Evolutionary conservation across 2,797 vertebrate genomes (phyloP).

Genomic region (Caiman crocodilus): DNA sequence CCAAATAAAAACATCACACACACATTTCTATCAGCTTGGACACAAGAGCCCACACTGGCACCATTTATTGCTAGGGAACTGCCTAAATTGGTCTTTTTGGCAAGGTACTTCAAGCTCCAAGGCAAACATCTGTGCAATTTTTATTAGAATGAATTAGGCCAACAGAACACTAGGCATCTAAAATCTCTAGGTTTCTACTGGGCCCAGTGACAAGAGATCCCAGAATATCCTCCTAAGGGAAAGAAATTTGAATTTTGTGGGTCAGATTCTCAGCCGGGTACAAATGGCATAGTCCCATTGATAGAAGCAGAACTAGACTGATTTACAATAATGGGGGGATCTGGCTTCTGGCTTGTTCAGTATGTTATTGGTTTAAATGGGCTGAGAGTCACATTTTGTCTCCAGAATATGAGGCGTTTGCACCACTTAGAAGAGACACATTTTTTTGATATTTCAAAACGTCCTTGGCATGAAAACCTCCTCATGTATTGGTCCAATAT

Average conservation of each 20-base stretch:
- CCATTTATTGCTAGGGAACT: accelerated
- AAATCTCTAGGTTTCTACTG: conserved; percentile 7
- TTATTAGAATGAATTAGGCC: conserved; percentile 5
- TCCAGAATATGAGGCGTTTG: accelerated
- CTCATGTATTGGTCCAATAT: no score
- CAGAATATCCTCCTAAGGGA: background rate
- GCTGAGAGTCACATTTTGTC: background rate
- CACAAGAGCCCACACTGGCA: background rate
- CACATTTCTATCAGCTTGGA: conserved; percentile 12
- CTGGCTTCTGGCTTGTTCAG: background rate
- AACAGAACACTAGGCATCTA: background rate
- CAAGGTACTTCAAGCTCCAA: conserved; percentile 3
- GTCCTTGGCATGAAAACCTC: no score
- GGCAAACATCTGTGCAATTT: conserved; percentile 42
- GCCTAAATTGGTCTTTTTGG: background rate
- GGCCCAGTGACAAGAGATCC: background rate
- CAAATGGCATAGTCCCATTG: background rate
- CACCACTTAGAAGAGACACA: background rate
- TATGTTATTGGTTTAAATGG: background rate
- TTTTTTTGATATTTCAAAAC: no score
- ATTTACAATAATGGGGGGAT: background rate
- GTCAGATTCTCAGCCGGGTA: accelerated
- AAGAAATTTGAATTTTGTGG: background rate
- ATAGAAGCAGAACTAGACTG: background rate
- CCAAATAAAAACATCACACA: conserved; percentile 2